phyloP scores from a whole-genome alignment of 2,888 invertebrate species.

The Exephanes ischioxanthus region DNA sequence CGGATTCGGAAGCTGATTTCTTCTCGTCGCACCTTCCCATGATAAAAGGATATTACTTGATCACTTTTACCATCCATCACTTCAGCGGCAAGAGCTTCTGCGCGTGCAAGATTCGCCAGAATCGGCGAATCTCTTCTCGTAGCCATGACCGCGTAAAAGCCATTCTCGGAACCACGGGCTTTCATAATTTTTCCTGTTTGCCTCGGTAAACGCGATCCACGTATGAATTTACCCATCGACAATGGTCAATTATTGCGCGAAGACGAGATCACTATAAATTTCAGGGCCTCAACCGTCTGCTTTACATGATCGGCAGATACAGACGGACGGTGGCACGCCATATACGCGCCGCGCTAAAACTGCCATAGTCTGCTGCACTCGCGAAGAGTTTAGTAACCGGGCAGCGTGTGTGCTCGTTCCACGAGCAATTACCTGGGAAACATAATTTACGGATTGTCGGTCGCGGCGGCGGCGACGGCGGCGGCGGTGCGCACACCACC shows the following conservation, averaged over 20 bases:
- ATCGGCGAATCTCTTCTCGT: neutral
- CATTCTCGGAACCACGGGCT: neutral
- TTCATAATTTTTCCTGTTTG: neutral
- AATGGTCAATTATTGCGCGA: slow-evolving; percentile 77
- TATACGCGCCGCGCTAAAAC: slow-evolving; percentile 2
- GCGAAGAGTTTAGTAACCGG: slow-evolving; percentile 72
- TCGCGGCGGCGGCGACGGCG: slow-evolving; percentile 54
- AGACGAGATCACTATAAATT: slow-evolving; percentile 58
- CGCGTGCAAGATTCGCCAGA: neutral
- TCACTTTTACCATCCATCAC: too few relatives aligned
- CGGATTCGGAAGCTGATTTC: too few relatives aligned
- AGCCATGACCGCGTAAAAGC: neutral
- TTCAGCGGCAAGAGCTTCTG: too few relatives aligned
- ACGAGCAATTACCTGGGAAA: slow-evolving; percentile 79
- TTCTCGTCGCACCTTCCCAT: too few relatives aligned
- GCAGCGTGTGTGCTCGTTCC: slow-evolving; percentile 49
- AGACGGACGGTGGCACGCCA: neutral
- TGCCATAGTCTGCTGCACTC: slow-evolving; percentile 19
- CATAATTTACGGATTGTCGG: slow-evolving; percentile 76
- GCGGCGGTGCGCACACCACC: slow-evolving; percentile 10
- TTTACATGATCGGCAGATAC: slow-evolving; percentile 77
- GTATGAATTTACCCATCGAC: slow-evolving; percentile 63
- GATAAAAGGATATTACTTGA: too few relatives aligned
- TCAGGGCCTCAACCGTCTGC: slow-evolving; percentile 62
- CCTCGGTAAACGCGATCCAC: neutral